A percentile compares a stretch with the other conserved stretches of the same genome.
phyloP scores from a whole-genome alignment of 2,888 invertebrate genomes.

The Spodoptera exigua region DNA sequence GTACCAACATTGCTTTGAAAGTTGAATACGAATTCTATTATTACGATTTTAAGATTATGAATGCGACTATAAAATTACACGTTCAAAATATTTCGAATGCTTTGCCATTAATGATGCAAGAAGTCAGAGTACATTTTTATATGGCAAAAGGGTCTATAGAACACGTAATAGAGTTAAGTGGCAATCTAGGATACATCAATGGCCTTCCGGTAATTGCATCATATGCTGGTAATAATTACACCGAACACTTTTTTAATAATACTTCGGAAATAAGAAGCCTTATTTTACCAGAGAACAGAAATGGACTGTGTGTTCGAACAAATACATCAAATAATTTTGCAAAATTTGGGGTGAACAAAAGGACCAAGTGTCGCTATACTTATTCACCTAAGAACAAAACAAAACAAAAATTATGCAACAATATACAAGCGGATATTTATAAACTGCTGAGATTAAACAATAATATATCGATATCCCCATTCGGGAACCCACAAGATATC shows the following conservation, averaged over 20 bases:
- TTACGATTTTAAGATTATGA: constrained; percentile 72
- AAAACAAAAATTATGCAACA: constrained; percentile 69
- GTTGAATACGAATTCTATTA: constrained; percentile 78
- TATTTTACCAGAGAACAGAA: constrained; percentile 73
- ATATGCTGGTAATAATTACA: constrained; percentile 70
- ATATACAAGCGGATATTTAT: constrained; percentile 71
- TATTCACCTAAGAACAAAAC: constrained; percentile 46
- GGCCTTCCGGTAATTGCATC: constrained; percentile 90
- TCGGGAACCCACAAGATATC: constrained; percentile 75
- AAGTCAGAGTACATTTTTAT: constrained; percentile 74
- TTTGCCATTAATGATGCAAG: constrained; percentile 71
- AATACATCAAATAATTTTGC: constrained; percentile 73
- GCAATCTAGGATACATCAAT: constrained; percentile 93
- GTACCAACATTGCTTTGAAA: constrained; percentile 74
- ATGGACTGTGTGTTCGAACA: constrained; percentile 80
- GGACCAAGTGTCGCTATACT: constrained; percentile 79
- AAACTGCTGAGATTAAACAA: constrained; percentile 62
- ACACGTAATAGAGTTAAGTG: constrained; percentile 87
- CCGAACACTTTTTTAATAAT: constrained; percentile 72
- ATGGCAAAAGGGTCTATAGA: constrained; percentile 72
- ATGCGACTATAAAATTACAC: constrained; percentile 75
- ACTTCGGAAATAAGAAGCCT: constrained; percentile 58
- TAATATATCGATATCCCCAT: constrained; percentile 71
- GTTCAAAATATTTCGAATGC: constrained; percentile 64
- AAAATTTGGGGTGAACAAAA: constrained; percentile 85